Evolutionary conservation across 1,140 invertebrate species (phyloP).

Genomic region (Aphelenchoides besseyi): DNA sequence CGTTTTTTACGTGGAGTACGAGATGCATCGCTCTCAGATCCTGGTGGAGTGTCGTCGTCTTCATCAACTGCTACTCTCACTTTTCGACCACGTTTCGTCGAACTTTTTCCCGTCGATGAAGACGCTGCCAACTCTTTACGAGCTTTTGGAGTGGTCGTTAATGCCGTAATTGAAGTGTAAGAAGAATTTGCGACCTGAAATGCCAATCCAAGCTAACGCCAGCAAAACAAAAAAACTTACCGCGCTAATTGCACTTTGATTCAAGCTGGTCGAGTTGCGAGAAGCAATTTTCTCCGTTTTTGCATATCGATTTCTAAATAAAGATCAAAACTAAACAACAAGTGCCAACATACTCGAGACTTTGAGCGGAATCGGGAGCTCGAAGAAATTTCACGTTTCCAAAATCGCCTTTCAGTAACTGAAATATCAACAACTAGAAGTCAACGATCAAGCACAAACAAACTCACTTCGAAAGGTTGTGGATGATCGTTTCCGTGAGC

Average conservation of each 20-base stretch:
- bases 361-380: constrained; percentile 17
- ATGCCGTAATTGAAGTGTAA: not conserved
- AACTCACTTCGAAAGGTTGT: constrained; percentile 43
- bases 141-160: not conserved
- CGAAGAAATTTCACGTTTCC: constrained; percentile 35
- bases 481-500: constrained; percentile 50
- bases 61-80: too few relatives aligned
- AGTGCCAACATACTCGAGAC: constrained; percentile 8
- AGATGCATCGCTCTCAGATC: too few relatives aligned
- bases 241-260: too few relatives aligned
- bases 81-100: not conserved
- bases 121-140: not conserved
- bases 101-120: too few relatives aligned
- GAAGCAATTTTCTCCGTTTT: constrained; percentile 43
- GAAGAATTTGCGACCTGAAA: not conserved
- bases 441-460: not conserved
- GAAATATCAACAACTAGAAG: not conserved
- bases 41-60: too few relatives aligned
- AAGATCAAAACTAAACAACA: not conserved
- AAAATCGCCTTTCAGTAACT: constrained; percentile 24
- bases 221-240: too few relatives aligned
- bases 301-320: constrained; percentile 40
- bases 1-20: not conserved
- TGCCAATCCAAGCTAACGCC: not conserved
- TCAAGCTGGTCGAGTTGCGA: not conserved